A percentile compares a stretch with the other conserved stretches of the same genome.
Conservation (phyloP, 2,113 vertebrate species). For the Pygoscelis adeliae region DNA sequence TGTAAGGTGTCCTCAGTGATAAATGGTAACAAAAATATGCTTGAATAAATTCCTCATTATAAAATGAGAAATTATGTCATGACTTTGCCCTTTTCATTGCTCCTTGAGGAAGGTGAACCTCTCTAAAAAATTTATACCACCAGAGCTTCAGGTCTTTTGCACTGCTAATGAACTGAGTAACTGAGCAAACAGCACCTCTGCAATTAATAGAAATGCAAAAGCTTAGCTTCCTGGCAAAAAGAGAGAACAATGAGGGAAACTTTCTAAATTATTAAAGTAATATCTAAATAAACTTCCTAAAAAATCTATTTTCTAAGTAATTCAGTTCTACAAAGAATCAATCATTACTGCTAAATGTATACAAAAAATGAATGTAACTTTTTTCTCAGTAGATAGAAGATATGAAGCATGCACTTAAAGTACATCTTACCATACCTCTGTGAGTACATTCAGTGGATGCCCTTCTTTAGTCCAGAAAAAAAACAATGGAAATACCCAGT, state of each 20-base stretch:
- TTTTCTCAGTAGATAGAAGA: neutral
- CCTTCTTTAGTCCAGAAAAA: neutral
- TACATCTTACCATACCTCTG: neutral
- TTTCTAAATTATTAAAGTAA: slow-evolving; percentile 21
- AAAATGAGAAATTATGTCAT: slow-evolving; percentile 63
- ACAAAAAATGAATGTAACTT: neutral
- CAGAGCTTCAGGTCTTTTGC: neutral
- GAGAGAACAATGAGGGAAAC: neutral
- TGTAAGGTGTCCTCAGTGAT: slow-evolving; percentile 46
- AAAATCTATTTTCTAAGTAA: neutral
- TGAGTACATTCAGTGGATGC: neutral
- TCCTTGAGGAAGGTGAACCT: slow-evolving; percentile 65
- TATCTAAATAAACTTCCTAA: neutral
- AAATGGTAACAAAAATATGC: slow-evolving; percentile 8
- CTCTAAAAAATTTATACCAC: slow-evolving; percentile 28
- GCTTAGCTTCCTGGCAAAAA: neutral
- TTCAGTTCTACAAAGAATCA: neutral
- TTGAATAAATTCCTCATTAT: slow-evolving; percentile 73
- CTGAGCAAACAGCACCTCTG: slow-evolving; percentile 5
- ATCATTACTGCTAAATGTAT: neutral
- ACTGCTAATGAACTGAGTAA: slow-evolving; percentile 58
- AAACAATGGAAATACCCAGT: neutral
- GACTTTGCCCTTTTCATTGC: slow-evolving; percentile 64
- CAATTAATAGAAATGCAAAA: slow-evolving; percentile 13
- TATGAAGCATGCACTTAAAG: neutral